Conservation (phyloP, 53 echinoderm and acorn worm species). For the Apostichopus leukothele region DNA sequence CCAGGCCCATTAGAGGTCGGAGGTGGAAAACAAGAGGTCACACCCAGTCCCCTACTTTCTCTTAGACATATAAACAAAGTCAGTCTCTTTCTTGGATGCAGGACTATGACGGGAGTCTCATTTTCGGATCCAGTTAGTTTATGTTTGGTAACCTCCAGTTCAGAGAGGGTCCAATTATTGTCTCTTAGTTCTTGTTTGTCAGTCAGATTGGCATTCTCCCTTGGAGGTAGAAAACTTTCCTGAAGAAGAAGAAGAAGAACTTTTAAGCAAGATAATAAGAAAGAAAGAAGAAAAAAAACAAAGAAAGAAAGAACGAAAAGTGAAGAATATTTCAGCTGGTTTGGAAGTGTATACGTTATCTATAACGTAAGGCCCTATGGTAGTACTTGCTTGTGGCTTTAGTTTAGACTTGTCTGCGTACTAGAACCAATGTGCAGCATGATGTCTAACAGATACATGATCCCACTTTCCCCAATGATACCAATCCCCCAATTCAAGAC, state of each 20-base stretch:
- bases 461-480: too few relatives aligned
- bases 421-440: too few relatives aligned
- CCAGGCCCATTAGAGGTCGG: conserved; percentile 20
- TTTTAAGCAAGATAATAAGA: not conserved
- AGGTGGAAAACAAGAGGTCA: conserved; percentile 38
- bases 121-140: conserved; percentile 33
- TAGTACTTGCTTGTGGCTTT: too few relatives aligned
- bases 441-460: too few relatives aligned
- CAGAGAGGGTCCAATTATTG: conserved; percentile 32
- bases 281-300: not conserved
- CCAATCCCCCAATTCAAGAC: too few relatives aligned
- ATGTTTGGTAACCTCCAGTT: conserved; percentile 35
- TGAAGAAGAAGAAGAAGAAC: not conserved
- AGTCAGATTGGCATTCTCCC: conserved; percentile 13
- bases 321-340: not conserved
- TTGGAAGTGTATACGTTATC: not conserved
- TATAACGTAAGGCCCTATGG: too few relatives aligned
- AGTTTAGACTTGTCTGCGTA: too few relatives aligned
- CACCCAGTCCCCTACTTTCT: conserved; percentile 36
- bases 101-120: conserved; percentile 6
- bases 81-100: not conserved
- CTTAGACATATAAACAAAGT: conserved; percentile 42
- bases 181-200: conserved; percentile 17
- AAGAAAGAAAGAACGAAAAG: not conserved
- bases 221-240: conserved; percentile 33